These are phyloP conservation scores for Tragelaphus imberbis DNA, from an alignment of 2,113 vertebrate genomes.

Conservation along the genomic window DNA sequence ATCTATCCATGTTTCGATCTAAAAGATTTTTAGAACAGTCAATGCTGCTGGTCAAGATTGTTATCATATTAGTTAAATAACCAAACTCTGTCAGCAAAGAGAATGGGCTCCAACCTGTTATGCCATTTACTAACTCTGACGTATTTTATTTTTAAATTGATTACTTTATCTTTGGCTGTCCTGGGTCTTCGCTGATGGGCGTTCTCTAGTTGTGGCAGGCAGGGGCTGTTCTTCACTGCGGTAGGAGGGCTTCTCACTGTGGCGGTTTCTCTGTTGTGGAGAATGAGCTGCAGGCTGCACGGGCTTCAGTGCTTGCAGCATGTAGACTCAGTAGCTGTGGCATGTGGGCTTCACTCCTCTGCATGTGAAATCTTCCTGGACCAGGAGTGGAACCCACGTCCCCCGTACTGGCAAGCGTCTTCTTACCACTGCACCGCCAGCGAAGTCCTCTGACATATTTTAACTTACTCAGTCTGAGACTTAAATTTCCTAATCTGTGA, in stretches of 20 bases:
- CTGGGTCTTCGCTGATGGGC: background rate
- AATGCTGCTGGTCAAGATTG: background rate
- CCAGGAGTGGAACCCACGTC: background rate
- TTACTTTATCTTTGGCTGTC: background rate
- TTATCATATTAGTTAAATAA: background rate
- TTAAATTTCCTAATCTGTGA: background rate
- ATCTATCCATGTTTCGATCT: background rate
- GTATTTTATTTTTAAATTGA: background rate
- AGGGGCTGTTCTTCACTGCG: background rate
- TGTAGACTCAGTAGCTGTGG: background rate
- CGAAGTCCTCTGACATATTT: background rate
- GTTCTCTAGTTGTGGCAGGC: background rate
- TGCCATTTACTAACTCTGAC: background rate
- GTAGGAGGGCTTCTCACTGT: background rate
- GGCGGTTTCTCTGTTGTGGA: background rate
- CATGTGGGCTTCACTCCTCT: background rate
- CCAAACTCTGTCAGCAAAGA: background rate
- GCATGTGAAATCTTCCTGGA: background rate
- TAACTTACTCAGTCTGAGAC: background rate
- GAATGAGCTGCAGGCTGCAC: background rate
- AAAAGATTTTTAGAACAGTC: background rate
- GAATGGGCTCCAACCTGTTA: background rate
- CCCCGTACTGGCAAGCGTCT: accelerated
- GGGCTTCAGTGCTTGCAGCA: background rate
- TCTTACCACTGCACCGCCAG: background rate